Evolutionary conservation across 2,888 invertebrate species (phyloP).

Genomic region (Cabera pusaria): DNA sequence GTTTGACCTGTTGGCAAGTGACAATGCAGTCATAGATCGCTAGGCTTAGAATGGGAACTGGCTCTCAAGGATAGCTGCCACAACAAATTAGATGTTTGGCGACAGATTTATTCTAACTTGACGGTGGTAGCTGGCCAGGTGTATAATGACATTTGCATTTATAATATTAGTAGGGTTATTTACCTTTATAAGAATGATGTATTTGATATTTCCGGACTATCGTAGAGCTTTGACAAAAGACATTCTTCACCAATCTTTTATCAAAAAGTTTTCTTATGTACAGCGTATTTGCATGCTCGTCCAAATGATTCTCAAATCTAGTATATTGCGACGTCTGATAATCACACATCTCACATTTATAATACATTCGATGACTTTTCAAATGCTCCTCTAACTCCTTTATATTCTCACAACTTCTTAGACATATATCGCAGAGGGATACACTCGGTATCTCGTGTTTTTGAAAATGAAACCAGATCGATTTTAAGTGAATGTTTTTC

Average conservation of each 20-base stretch:
- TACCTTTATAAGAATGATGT: slow-evolving; percentile 38
- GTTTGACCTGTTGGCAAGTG: no score
- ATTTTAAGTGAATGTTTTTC: slow-evolving; percentile 3
- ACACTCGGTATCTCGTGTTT: slow-evolving; percentile 43
- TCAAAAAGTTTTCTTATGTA: no score
- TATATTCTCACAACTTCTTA: slow-evolving; percentile 29
- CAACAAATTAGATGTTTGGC: no score
- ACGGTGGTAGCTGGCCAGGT: no score
- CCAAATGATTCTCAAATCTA: slow-evolving; percentile 38
- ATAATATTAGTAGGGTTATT: neutral
- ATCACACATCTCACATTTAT: slow-evolving; percentile 45
- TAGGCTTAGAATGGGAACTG: no score
- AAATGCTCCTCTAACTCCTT: slow-evolving; percentile 37
- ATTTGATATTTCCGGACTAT: slow-evolving; percentile 18
- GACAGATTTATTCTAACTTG: no score
- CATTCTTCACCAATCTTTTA: slow-evolving; percentile 4
- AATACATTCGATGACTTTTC: slow-evolving; percentile 36
- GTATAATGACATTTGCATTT: no score
- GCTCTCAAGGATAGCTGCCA: no score
- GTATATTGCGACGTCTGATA: slow-evolving; percentile 34
- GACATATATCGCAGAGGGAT: slow-evolving; percentile 51
- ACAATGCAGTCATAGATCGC: no score
- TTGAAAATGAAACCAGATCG: slow-evolving; percentile 47
- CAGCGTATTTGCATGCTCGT: no score
- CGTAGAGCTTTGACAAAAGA: slow-evolving; percentile 25